A percentile compares a stretch with the other conserved stretches of the same genome.
These are phyloP conservation scores for Drosophila sturtevanti DNA, from an alignment of 1,140 invertebrate species.

Conservation along the genomic window DNA sequence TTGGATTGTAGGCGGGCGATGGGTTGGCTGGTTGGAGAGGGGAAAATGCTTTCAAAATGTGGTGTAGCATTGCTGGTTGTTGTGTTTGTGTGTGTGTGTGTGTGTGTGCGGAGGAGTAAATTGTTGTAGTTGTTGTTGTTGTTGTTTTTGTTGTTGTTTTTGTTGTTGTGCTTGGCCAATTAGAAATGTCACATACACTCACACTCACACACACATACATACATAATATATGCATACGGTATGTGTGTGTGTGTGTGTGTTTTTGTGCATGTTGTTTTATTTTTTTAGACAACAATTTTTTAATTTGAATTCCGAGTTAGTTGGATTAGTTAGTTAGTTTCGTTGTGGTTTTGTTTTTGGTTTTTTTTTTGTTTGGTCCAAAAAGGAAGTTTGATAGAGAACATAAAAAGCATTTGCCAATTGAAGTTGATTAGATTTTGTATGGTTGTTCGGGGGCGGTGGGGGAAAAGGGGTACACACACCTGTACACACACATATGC, in stretches of 20 bases:
- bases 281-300: not conserved
- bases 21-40: not conserved
- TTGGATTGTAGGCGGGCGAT: constrained; percentile 20
- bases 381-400: constrained; percentile 28
- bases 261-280: not conserved
- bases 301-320: not conserved
- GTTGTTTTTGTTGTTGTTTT: constrained; percentile 12
- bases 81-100: constrained; percentile 7
- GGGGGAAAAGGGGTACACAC: not conserved
- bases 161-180: constrained; percentile 4
- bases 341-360: constrained; percentile 11
- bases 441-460: not conserved
- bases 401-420: constrained; percentile 61
- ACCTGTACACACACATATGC: not conserved
- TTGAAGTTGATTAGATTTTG: constrained; percentile 29
- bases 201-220: not conserved
- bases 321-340: not conserved
- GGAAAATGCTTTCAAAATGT: not conserved
- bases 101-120: not conserved
- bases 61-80: constrained; percentile 23
- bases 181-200: not conserved
- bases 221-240: not conserved
- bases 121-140: not conserved
- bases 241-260: constrained; percentile 12
- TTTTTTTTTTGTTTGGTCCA: constrained; percentile 21